Evolutionary conservation across 2,797 vertebrate species (phyloP).

Genomic region (Hippoglossus hippoglossus): DNA sequence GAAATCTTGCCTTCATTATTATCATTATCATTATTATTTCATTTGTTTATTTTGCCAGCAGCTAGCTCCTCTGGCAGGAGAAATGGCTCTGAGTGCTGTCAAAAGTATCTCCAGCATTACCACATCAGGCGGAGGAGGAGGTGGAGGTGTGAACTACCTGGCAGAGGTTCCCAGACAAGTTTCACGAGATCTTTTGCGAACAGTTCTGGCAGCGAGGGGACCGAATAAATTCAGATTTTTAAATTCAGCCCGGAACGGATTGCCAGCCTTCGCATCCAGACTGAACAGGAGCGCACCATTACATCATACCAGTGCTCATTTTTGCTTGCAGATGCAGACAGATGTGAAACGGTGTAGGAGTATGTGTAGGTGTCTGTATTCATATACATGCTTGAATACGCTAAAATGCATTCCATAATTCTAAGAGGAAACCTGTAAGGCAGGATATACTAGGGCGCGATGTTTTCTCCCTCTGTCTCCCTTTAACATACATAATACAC

Average conservation of each 20-base stretch:
- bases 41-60: conserved; percentile 32
- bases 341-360: conserved; percentile 54
- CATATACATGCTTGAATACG: conserved; percentile 51
- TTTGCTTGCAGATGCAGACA: conserved; percentile 55
- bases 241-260: conserved; percentile 54
- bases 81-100: conserved; percentile 65
- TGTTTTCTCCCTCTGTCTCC: not conserved
- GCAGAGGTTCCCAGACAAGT: conserved; percentile 50
- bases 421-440: conserved; percentile 26
- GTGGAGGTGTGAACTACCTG: conserved; percentile 71
- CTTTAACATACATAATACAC: conserved; percentile 20
- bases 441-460: not conserved
- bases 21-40: not conserved
- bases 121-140: conserved; percentile 63
- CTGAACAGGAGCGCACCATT: conserved; percentile 45
- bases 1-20: conserved; percentile 2
- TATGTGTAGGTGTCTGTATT: conserved; percentile 58
- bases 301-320: conserved; percentile 54
- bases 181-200: conserved; percentile 58
- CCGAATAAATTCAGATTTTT: conserved; percentile 55
- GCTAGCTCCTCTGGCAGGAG: conserved; percentile 50
- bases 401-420: conserved; percentile 34
- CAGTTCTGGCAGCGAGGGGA: conserved; percentile 50
- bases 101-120: conserved; percentile 63
- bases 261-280: conserved; percentile 42